phyloP scores from a whole-genome alignment of 2,888 invertebrate genomes.

The Axea sp. region DNA sequence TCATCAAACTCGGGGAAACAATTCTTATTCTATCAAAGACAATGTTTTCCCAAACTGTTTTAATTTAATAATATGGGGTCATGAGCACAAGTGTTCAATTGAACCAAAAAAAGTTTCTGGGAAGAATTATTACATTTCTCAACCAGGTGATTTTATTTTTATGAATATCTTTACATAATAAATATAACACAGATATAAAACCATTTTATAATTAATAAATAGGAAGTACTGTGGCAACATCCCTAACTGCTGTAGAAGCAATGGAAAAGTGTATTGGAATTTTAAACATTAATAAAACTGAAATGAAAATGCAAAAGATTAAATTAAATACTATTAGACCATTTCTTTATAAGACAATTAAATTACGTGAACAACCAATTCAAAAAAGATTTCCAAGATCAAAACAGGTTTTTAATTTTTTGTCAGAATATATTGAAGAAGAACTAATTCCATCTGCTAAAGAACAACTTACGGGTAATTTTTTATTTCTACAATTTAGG shows the following conservation, averaged over 20 bases:
- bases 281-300: conserved; percentile 5
- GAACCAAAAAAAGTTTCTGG: conserved; percentile 7
- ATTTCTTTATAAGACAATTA: conserved; percentile 25
- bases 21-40: conserved; percentile 7
- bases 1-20: conserved; percentile 12
- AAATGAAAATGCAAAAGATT: conserved; percentile 11
- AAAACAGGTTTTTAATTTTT: conserved; percentile 42
- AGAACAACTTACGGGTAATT: conserved; percentile 28
- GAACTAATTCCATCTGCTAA: conserved; percentile 22
- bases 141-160: conserved; percentile 25
- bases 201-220: neutral
- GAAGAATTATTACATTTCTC: conserved; percentile 26
- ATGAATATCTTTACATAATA: neutral
- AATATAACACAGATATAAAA: too few relatives aligned
- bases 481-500: neutral
- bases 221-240: conserved; percentile 39
- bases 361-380: conserved; percentile 17
- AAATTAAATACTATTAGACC: conserved; percentile 37
- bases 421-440: conserved; percentile 29
- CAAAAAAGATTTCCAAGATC: conserved; percentile 26
- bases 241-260: conserved; percentile 18
- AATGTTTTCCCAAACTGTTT: conserved; percentile 28
- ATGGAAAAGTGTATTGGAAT: conserved; percentile 28
- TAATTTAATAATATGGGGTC: conserved; percentile 31
- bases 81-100: conserved; percentile 23